Evolutionary conservation across 2,797 vertebrate species (phyloP).

Genomic region (Tenualosa thibaudeaui): DNA sequence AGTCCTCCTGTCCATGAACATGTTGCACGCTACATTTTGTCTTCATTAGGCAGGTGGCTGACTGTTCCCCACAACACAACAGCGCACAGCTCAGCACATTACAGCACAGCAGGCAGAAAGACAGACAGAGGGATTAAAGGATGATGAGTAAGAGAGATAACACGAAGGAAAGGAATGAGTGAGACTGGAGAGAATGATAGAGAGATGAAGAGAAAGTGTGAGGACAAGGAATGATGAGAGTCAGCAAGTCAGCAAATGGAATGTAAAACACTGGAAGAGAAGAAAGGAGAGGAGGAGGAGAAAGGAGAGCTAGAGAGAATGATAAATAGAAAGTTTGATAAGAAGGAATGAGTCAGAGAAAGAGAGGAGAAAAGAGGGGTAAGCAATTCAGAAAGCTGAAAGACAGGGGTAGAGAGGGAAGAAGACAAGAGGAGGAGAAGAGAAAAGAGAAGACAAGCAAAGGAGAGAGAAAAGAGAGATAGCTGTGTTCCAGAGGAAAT

Average conservation of each 20-base stretch:
- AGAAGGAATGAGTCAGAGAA: no score
- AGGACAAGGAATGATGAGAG: no score
- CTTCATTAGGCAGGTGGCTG: neutral
- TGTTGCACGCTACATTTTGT: constrained; percentile 7
- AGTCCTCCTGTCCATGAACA: neutral
- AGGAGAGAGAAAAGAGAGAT: neutral
- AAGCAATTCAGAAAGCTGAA: neutral
- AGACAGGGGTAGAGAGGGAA: neutral
- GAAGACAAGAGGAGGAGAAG: neutral
- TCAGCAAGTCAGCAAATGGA: neutral
- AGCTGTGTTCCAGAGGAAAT: neutral
- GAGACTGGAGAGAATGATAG: neutral
- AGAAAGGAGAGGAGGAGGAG: no score
- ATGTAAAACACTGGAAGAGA: neutral
- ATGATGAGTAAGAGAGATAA: neutral
- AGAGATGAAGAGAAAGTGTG: neutral
- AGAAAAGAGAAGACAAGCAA: no score
- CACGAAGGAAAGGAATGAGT: neutral
- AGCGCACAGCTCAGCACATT: neutral
- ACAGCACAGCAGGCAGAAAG: neutral
- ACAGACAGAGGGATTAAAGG: neutral
- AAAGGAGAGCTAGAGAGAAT: neutral
- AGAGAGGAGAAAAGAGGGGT: no score
- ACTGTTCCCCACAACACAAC: neutral
- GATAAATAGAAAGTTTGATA: neutral